Evolutionary conservation across 2,113 vertebrate species (phyloP).

Genomic region (Forbesichthys papilliferus): DNA sequence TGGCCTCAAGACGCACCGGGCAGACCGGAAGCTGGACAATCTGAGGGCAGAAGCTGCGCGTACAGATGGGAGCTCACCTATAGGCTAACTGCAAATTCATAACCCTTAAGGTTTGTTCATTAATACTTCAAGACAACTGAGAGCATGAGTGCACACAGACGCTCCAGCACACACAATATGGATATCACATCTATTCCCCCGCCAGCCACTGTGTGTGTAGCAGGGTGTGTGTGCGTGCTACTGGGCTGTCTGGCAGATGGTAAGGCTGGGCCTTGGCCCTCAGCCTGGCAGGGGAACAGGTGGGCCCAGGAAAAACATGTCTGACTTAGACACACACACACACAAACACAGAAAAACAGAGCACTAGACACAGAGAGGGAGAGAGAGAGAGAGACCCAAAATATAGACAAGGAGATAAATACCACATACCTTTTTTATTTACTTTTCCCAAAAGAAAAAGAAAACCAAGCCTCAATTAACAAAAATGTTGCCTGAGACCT

Average conservation of each 20-base stretch:
- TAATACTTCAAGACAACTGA: constrained; percentile 44
- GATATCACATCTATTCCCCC: constrained; percentile 23
- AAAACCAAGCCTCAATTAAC: too few species aligned
- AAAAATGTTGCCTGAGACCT: too few species aligned
- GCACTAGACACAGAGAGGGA: constrained; percentile 13
- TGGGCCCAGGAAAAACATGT: constrained; percentile 22
- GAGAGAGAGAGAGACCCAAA: background rate
- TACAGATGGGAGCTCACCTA: constrained; percentile 28
- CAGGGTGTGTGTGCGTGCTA: constrained; percentile 24
- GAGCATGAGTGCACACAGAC: constrained; percentile 3
- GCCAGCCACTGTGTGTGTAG: constrained; percentile 12
- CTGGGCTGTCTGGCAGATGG: constrained; percentile 58
- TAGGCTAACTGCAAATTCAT: constrained; percentile 15
- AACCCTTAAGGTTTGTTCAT: constrained; percentile 34
- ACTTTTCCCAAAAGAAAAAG: too few species aligned
- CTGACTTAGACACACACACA: constrained; percentile 29
- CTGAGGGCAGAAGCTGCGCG: constrained; percentile 11
- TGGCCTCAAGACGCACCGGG: too few species aligned
- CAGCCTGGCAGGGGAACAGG: constrained; percentile 53
- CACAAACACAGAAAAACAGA: constrained; percentile 3
- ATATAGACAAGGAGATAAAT: too few species aligned
- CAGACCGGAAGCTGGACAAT: background rate
- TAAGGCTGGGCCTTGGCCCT: constrained; percentile 39
- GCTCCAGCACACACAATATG: constrained; percentile 9
- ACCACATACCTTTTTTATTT: too few species aligned